phyloP scores from a whole-genome alignment of 2,888 invertebrate species.

The Acleris laterana region DNA sequence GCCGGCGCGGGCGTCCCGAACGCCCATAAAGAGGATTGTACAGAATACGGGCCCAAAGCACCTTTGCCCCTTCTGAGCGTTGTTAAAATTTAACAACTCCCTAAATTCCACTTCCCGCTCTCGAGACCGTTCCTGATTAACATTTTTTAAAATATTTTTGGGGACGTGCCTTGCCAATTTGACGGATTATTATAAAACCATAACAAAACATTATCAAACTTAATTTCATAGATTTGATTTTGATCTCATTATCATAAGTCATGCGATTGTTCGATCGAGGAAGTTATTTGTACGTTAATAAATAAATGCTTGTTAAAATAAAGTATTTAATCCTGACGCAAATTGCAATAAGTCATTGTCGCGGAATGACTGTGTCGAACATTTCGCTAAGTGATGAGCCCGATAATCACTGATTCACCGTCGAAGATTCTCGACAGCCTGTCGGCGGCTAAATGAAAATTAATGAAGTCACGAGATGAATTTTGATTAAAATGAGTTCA shows the following conservation, averaged over 20 bases:
- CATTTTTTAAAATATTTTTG: constrained; percentile 44
- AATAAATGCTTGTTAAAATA: too few relatives aligned
- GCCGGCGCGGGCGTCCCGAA: constrained; percentile 48
- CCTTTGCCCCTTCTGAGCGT: constrained; percentile 46
- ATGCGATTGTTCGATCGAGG: too few relatives aligned
- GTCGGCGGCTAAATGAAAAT: constrained; percentile 49
- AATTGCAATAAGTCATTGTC: not conserved
- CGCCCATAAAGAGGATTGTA: constrained; percentile 54
- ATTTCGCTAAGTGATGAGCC: constrained; percentile 3
- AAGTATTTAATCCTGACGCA: not conserved
- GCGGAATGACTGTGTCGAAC: not conserved
- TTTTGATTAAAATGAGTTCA: constrained; percentile 52
- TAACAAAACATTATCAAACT: too few relatives aligned
- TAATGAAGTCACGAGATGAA: constrained; percentile 57
- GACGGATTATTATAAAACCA: not conserved
- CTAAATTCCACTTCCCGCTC: constrained; percentile 48
- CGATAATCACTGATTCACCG: constrained; percentile 26
- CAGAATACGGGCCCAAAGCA: constrained; percentile 34
- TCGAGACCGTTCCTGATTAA: constrained; percentile 49
- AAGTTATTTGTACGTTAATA: too few relatives aligned
- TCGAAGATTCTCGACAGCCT: constrained; percentile 9
- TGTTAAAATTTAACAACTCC: constrained; percentile 66
- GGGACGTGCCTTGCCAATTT: not conserved
- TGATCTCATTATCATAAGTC: too few relatives aligned
- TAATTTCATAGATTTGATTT: too few relatives aligned